These are phyloP conservation scores for Micrasema longulum DNA, from an alignment of 1,140 invertebrate species.

Conservation along the genomic window DNA sequence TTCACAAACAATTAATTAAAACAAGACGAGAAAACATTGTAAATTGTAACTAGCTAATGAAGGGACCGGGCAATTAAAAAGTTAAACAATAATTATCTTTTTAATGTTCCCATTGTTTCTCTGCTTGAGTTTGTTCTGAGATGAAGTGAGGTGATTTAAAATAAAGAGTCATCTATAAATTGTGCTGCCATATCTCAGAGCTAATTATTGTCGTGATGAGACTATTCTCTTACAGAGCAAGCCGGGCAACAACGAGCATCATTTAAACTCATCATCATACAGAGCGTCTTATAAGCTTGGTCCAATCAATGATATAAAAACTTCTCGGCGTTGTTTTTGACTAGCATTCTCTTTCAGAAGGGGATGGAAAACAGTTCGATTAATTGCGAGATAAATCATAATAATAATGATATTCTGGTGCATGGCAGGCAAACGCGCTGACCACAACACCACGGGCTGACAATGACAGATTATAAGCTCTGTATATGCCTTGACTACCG, in stretches of 20 bases:
- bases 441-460: background rate
- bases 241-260: no score
- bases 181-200: background rate
- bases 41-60: conserved; percentile 1
- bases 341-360: no score
- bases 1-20: conserved; percentile 14
- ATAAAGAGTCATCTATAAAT: conserved; percentile 19
- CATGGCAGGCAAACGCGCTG: background rate
- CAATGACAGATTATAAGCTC: no score
- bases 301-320: no score
- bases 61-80: conserved; percentile 29
- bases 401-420: background rate
- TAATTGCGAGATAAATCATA: no score
- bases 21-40: background rate
- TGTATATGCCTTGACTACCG: no score
- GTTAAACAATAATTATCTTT: conserved; percentile 38
- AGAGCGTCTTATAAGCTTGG: no score
- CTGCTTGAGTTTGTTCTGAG: conserved; percentile 1
- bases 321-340: no score
- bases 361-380: no score
- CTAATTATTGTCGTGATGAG: conserved; percentile 30
- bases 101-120: conserved; percentile 37
- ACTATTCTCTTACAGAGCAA: no score
- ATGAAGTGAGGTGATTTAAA: conserved; percentile 33
- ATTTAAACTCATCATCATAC: no score